Base-by-base conservation (phyloP, 2,888 invertebrate species). In the Macrosoma leucophasiata region DNA sequence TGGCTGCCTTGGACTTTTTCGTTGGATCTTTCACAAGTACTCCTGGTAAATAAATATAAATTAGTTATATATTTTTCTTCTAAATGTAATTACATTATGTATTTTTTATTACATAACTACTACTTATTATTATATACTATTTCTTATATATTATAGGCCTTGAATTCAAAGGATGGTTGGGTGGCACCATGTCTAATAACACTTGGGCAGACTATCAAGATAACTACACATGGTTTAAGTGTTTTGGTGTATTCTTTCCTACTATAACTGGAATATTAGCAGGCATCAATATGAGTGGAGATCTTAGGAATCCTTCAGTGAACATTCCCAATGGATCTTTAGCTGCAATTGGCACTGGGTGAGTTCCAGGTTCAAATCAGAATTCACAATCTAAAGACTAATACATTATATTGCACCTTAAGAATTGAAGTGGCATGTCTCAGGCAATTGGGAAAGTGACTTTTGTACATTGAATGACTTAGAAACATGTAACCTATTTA, bases 201-300 rank as follows among this genome's bases (percentile, higher is more conserved):
- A 89, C 94, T 22, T 92, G 91, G 84, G 88, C 96, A 0, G 84
- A 88, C 31, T 97, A 94, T 74, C 86, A 88, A 31, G 87, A 91
- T 33, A 91, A 90, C 5, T 92, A 96, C 57, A 92, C 91, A 39
- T 98, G 97, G 94, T 98, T 98, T 76, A 93, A 93, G 29, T 96
- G 97, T 21, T 97, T 98, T 75, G 98, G 98, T 15, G 95, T 98
- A 2, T 98, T 98, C 76, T 98, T 98, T 69, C 97, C 98, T 8
- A 97, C 98, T 0, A 95, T 98, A 13, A 97, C 98, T 26, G 98
- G 98, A 9, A 94, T 98, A 43, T 84, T 98, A 48, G 96, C 98
- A 4, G 98, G 98, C 17, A 97, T 98, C 52, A 98, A 98, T 66
- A 98, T 98, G 98, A 96, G 97, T 63, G 97, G 97, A 8, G 98